These are phyloP conservation scores for Danaus melanippus DNA, from an alignment of 1,140 invertebrate species.

Conservation along the genomic window DNA sequence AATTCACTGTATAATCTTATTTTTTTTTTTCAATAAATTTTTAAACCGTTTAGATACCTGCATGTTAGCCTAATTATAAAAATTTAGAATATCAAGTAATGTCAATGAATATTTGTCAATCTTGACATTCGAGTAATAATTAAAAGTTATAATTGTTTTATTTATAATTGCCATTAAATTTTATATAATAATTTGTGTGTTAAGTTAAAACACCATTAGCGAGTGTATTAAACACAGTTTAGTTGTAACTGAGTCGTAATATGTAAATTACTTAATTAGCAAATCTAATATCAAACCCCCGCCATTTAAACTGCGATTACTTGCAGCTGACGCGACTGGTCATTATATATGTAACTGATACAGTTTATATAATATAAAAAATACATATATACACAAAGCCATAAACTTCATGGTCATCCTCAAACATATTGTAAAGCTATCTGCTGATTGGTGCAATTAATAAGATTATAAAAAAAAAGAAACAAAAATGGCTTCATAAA, in stretches of 20 bases:
- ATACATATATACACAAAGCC: too few relatives aligned
- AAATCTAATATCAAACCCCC: slow-evolving; percentile 28
- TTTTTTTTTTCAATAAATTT: neutral
- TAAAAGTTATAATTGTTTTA: too few relatives aligned
- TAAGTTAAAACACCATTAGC: slow-evolving; percentile 8
- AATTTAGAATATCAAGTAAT: neutral
- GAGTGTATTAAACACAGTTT: slow-evolving; percentile 16
- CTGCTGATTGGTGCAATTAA: slow-evolving; percentile 4
- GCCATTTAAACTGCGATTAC: slow-evolving; percentile 31
- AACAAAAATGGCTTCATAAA: slow-evolving; percentile 30
- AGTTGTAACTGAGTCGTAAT: slow-evolving; percentile 20
- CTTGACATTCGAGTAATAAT: too few relatives aligned
- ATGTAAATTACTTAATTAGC: slow-evolving; percentile 28
- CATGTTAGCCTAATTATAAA: slow-evolving; percentile 3
- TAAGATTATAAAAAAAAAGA: neutral
- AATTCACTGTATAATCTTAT: too few relatives aligned
- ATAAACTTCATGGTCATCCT: too few relatives aligned
- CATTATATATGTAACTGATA: neutral
- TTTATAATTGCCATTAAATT: too few relatives aligned
- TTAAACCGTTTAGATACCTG: neutral
- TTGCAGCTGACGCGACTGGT: slow-evolving; percentile 29
- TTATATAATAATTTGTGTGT: neutral
- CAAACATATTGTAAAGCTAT: too few relatives aligned
- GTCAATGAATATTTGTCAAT: neutral
- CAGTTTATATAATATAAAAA: too few relatives aligned